Conservation (phyloP, 1,140 invertebrate species). For the Meteorus sp. region DNA sequence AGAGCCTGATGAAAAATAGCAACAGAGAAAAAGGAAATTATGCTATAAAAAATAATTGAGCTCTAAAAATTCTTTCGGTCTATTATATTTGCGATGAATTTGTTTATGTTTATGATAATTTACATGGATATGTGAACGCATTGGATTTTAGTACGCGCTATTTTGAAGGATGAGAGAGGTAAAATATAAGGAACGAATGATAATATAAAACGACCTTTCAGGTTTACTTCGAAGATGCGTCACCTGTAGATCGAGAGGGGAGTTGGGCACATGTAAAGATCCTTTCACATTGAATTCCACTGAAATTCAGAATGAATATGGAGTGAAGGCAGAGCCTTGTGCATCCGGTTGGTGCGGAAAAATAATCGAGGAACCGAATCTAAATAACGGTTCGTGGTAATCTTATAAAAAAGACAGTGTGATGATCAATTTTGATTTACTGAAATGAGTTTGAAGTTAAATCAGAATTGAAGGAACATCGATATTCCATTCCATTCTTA, state of each 20-base stretch:
- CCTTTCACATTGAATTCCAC: constrained; percentile 79
- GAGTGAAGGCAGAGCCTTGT: constrained; percentile 78
- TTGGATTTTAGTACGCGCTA: too few species aligned
- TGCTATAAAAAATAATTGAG: too few species aligned
- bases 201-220: constrained; percentile 34
- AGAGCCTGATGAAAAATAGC: too few species aligned
- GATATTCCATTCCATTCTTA: not conserved
- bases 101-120: too few species aligned
- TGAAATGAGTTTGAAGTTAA: too few species aligned
- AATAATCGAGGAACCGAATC: constrained; percentile 77
- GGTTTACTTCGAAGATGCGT: constrained; percentile 71
- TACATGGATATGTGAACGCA: too few species aligned
- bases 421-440: not conserved
- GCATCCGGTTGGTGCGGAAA: constrained; percentile 93
- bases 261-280: constrained; percentile 86
- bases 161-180: too few species aligned
- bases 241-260: constrained; percentile 82
- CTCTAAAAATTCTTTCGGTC: too few species aligned
- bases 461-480: too few species aligned
- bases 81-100: too few species aligned
- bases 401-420: constrained; percentile 7
- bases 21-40: too few species aligned
- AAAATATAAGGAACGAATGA: too few species aligned
- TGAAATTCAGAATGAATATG: constrained; percentile 66
- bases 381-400: constrained; percentile 55